Percentiles rank a stretch among this genome's conserved stretches.
Evolutionary conservation across 2,113 vertebrate species (phyloP).

Genomic region (Penelope pileata): DNA sequence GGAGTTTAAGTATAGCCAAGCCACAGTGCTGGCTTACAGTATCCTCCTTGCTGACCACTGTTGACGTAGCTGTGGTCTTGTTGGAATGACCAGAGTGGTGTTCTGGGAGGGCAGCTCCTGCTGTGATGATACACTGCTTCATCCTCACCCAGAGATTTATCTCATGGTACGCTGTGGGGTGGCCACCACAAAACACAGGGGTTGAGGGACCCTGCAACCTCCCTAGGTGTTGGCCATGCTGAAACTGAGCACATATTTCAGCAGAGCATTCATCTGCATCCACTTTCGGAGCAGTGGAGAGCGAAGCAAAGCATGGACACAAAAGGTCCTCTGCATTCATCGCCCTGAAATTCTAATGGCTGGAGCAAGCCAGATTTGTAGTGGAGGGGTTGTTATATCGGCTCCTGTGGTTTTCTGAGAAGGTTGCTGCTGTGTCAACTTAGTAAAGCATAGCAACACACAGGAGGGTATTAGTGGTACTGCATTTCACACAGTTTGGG

Average conservation of each 20-base stretch:
- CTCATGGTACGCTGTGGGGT: not conserved
- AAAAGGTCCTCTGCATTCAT: not conserved
- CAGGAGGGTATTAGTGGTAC: not conserved
- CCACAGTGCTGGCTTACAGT: not conserved
- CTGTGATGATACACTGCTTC: not conserved
- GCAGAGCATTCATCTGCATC: not conserved
- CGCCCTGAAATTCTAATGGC: not conserved
- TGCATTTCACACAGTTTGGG: not conserved
- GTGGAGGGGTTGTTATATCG: not conserved
- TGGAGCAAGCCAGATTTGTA: not conserved
- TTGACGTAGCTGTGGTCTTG: not conserved
- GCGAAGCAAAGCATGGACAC: not conserved
- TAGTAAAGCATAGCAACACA: not conserved
- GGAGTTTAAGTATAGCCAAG: not conserved
- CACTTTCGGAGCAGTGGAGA: not conserved
- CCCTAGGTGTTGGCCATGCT: not conserved
- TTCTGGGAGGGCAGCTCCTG: not conserved
- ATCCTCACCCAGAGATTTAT: not conserved
- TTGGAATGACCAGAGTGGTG: not conserved
- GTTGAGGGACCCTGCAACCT: not conserved
- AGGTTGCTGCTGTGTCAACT: not conserved
- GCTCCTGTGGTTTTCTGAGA: not conserved
- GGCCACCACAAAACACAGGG: not conserved
- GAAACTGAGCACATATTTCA: not conserved
- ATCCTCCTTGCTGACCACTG: not conserved